These are phyloP conservation scores for Diadumene lineata DNA, from an alignment of 92 coral and sea anemone genomes.

Conservation along the genomic window DNA sequence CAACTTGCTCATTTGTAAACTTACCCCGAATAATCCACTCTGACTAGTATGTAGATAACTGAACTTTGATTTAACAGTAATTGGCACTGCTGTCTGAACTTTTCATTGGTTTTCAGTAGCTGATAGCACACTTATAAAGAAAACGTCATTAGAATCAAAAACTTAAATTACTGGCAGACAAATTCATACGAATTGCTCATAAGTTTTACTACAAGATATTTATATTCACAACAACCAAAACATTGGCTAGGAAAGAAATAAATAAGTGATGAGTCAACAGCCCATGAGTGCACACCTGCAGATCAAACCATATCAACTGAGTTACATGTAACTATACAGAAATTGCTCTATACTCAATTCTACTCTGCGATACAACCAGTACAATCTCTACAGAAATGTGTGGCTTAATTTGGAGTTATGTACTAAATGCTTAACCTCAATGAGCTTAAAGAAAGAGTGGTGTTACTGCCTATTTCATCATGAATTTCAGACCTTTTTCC, in stretches of 20 bases:
- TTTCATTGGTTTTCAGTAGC: background rate
- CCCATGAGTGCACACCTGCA: conserved; percentile 25
- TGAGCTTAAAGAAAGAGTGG: background rate
- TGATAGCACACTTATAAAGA: too few species aligned
- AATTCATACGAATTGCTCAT: background rate
- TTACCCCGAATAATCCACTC: too few species aligned
- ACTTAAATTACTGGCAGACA: background rate
- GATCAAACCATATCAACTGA: conserved; percentile 6
- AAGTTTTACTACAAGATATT: conserved; percentile 1
- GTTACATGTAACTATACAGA: conserved; percentile 6
- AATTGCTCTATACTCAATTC: too few species aligned
- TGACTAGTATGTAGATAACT: too few species aligned
- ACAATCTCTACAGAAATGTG: too few species aligned
- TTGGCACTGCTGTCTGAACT: too few species aligned
- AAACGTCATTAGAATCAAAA: background rate
- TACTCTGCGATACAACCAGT: too few species aligned
- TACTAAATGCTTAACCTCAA: background rate
- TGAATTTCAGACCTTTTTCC: conserved; percentile 36
- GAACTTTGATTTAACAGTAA: too few species aligned
- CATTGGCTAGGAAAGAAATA: conserved; percentile 12
- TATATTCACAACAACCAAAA: conserved; percentile 31
- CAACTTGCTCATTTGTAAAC: too few species aligned
- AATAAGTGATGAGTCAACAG: conserved; percentile 40
- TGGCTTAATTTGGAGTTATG: background rate
- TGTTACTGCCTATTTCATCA: background rate